Evolutionary conservation across 2,888 invertebrate species (phyloP), one percentile per base, ranked within the genome.

Genomic region (Catocala fraxini): DNA sequence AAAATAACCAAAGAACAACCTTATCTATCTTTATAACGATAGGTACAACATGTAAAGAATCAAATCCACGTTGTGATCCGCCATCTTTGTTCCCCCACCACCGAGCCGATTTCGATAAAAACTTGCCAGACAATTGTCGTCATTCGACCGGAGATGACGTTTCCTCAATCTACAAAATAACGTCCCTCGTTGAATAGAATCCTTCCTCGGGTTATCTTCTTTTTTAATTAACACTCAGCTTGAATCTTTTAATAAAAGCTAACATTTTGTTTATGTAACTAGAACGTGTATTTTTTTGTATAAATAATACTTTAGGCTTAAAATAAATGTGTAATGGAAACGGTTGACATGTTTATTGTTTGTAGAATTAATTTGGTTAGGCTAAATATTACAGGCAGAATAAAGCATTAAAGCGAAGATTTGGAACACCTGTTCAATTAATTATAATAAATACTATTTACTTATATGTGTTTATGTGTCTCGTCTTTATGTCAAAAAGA

Each of bases 131-230:
- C 82, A 84, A 83, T 89, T 81, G 78, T 77, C 77, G 78, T 77
- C 75, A 76, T 83, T 83, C 79, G 79, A 75, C 80, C 75, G 82
- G 83, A 87, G 85, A 87, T 86, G 83, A 86, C 84, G 77, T 83
- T 86, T 83, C 82, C 81, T 77, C 75, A 71, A 80, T 81, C 75
- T 76, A 65, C 58, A 61, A 70, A 66, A 71, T 72, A 76, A 75
- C 73, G 78, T 71, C 73, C 68, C 79, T 75, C 51, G 51, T 70
- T 59, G 70, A 74, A 79, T 71, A 62, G 65, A 74, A 75, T 71
- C 75, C 71, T 72, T 75, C 64, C 56, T 54, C 41, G 47, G 58
- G 58, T 65, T 47, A 62, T 57, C 59, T 55, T 59, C 71, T 72
- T 70, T 71, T 77, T 70, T 76, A 76, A 79, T 79, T 72, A 77